Percentiles rank a stretch among this genome's conserved stretches.
Evolutionary conservation across 2,113 vertebrate genomes (phyloP).

Genomic region (Myocastor coypus): DNA sequence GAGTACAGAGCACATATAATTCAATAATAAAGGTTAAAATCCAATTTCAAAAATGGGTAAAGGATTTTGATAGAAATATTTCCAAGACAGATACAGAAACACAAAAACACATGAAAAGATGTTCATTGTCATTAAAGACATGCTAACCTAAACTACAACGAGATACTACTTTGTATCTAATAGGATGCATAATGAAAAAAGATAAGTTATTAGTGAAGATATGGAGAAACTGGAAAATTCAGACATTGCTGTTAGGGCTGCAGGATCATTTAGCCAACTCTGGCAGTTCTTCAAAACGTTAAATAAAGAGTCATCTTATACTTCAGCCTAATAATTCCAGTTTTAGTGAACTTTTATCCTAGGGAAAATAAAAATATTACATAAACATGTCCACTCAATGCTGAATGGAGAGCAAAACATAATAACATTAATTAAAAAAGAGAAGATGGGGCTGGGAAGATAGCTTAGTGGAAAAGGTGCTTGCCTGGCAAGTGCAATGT

Average conservation of each 20-base stretch:
- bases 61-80: conserved; percentile 14
- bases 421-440: background rate
- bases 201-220: conserved; percentile 18
- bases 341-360: background rate
- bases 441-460: too few species aligned
- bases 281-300: conserved; percentile 15
- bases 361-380: background rate
- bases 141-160: background rate
- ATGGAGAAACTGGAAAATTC: background rate
- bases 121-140: background rate
- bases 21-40: conserved; percentile 44
- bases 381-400: background rate
- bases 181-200: background rate
- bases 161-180: background rate
- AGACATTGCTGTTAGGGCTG: background rate
- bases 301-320: background rate
- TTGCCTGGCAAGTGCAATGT: too few species aligned
- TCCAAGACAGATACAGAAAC: conserved; percentile 18
- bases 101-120: conserved; percentile 19
- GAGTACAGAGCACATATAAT: background rate
- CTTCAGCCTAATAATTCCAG: background rate
- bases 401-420: background rate
- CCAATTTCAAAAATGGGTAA: conserved; percentile 11
- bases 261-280: background rate
- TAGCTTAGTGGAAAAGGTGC: too few species aligned